phyloP scores from a whole-genome alignment of 2,888 invertebrate species.

The Leptopilina myrica region DNA sequence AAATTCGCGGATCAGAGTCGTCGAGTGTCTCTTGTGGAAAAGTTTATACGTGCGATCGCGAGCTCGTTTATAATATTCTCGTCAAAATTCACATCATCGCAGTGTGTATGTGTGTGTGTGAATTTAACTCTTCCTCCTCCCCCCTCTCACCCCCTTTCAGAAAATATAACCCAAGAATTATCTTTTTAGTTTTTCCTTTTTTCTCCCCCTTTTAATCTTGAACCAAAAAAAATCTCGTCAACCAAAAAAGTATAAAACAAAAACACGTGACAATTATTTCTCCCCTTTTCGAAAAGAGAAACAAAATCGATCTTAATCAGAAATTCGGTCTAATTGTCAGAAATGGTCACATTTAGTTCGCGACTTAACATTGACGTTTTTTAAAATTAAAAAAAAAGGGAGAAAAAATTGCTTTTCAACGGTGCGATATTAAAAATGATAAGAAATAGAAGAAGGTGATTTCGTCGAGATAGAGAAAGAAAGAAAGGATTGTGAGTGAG shows the following conservation, averaged over 20 bases:
- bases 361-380: too few species aligned
- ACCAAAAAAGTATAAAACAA: not conserved
- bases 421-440: not conserved
- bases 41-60: slow-evolving; percentile 65
- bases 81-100: slow-evolving; percentile 47
- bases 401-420: too few species aligned
- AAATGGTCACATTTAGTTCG: too few species aligned
- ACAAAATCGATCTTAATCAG: not conserved
- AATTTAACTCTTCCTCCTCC: slow-evolving; percentile 45
- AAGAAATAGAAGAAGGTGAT: slow-evolving; percentile 15
- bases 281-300: too few species aligned
- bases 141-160: not conserved
- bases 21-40: slow-evolving; percentile 71
- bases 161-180: not conserved
- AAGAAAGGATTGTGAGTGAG: too few species aligned
- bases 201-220: not conserved
- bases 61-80: slow-evolving; percentile 45
- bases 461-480: not conserved
- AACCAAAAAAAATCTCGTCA: too few species aligned
- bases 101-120: slow-evolving; percentile 54
- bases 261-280: slow-evolving; percentile 26
- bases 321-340: too few species aligned
- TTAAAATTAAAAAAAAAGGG: too few species aligned
- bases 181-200: not conserved
- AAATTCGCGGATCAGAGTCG: slow-evolving; percentile 75